phyloP scores from a whole-genome alignment of 2,113 vertebrate species.

The Geococcyx californianus region DNA sequence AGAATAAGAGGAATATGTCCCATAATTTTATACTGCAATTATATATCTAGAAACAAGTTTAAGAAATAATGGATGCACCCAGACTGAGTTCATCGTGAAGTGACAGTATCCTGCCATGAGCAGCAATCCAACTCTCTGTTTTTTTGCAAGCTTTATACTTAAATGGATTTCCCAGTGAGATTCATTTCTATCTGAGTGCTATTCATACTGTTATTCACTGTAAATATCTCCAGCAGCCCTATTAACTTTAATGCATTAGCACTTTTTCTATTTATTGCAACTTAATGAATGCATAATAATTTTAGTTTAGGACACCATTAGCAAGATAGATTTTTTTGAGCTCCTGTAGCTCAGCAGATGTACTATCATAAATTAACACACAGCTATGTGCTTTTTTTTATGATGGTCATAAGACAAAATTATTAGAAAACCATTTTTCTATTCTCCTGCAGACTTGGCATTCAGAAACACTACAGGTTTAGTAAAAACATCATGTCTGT shows the following conservation, averaged over 20 bases:
- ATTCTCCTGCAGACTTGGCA: background rate
- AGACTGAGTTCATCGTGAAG: background rate
- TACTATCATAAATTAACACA: slow-evolving; percentile 9
- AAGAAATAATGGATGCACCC: background rate
- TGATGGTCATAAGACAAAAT: slow-evolving; percentile 19
- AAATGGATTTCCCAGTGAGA: slow-evolving; percentile 29
- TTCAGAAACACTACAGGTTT: background rate
- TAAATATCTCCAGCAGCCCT: slow-evolving; percentile 51
- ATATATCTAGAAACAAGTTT: background rate
- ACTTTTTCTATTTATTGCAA: slow-evolving; percentile 54
- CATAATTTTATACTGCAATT: background rate
- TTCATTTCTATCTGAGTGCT: slow-evolving; percentile 8
- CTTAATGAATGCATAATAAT: slow-evolving; percentile 59
- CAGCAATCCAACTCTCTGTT: background rate
- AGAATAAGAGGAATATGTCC: background rate
- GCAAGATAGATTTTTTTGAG: slow-evolving; percentile 30
- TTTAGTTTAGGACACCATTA: slow-evolving; percentile 52
- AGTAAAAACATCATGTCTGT: background rate
- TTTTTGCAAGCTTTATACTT: background rate
- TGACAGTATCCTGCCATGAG: background rate
- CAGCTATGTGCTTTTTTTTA: background rate
- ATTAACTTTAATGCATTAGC: slow-evolving; percentile 60
- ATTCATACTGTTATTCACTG: slow-evolving; percentile 14
- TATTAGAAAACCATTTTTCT: slow-evolving; percentile 25
- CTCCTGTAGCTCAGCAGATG: slow-evolving; percentile 39